A percentile compares a stretch with the other conserved stretches of the same genome.
Conservation (phyloP, 2,888 invertebrate species). For the Dryobota labecula region DNA sequence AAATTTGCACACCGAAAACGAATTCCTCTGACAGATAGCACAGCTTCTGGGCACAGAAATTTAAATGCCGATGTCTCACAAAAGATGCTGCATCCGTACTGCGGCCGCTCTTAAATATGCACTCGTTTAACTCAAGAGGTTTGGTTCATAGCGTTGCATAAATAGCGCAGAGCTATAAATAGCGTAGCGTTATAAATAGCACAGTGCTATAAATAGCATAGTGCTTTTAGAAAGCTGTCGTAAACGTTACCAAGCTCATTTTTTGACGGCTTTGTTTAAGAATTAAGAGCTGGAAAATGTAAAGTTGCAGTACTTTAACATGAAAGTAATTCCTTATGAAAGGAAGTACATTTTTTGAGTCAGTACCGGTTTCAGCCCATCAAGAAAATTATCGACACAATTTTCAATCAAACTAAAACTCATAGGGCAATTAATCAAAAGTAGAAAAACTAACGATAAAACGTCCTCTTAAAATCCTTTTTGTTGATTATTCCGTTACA, state of each 20-base stretch:
- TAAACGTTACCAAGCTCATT: not conserved
- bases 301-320: no score
- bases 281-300: not conserved
- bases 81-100: constrained; percentile 15
- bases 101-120: constrained; percentile 39
- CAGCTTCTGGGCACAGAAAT: constrained; percentile 13
- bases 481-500: not conserved
- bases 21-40: not conserved
- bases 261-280: constrained; percentile 12
- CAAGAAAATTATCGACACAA: not conserved
- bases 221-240: constrained; percentile 39
- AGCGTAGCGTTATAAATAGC: not conserved
- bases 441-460: not conserved
- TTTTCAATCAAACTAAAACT: not conserved
- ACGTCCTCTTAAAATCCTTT: not conserved
- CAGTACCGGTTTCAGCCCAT: not conserved
- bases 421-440: not conserved
- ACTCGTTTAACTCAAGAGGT: constrained; percentile 30
- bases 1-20: constrained; percentile 3
- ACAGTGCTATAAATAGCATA: constrained; percentile 4
- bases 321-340: not conserved
- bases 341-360: not conserved
- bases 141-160: not conserved
- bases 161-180: constrained; percentile 3
- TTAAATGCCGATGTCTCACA: constrained; percentile 28